These are phyloP conservation scores for Papilio xuthus DNA, from an alignment of 1,140 invertebrate species.

Conservation along the genomic window DNA sequence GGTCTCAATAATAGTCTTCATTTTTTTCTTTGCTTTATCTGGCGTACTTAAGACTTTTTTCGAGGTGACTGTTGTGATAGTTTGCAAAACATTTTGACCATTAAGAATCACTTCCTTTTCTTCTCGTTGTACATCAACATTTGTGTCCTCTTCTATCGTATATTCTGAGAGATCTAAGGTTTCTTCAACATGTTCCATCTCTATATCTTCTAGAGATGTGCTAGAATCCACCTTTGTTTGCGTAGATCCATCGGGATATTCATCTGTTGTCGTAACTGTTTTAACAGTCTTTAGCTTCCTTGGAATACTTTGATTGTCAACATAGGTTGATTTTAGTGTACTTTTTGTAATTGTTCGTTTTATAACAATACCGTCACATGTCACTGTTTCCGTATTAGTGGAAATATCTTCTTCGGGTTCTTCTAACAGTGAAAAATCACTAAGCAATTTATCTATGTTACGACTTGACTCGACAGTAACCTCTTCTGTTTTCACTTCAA, in stretches of 20 bases:
- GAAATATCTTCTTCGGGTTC: slow-evolving; percentile 69
- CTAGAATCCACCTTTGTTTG: slow-evolving; percentile 67
- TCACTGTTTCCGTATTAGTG: slow-evolving; percentile 62
- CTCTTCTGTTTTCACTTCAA: slow-evolving; percentile 77
- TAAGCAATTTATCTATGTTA: slow-evolving; percentile 69
- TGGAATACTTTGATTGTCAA: slow-evolving; percentile 58
- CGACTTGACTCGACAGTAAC: slow-evolving; percentile 55
- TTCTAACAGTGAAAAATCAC: slow-evolving; percentile 52
- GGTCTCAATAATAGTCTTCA: slow-evolving; percentile 75
- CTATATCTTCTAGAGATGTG: slow-evolving; percentile 63
- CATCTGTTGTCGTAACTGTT: slow-evolving; percentile 71
- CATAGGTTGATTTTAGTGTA: slow-evolving; percentile 69
- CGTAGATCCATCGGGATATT: slow-evolving; percentile 78
- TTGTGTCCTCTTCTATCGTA: slow-evolving; percentile 64
- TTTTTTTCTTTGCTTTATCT: slow-evolving; percentile 69
- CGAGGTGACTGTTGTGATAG: slow-evolving; percentile 72
- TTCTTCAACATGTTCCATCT: slow-evolving; percentile 53
- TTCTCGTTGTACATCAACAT: slow-evolving; percentile 61
- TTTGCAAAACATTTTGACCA: slow-evolving; percentile 68
- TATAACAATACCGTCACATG: slow-evolving; percentile 63
- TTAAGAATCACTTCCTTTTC: slow-evolving; percentile 63
- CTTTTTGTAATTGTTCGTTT: slow-evolving; percentile 67
- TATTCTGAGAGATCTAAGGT: slow-evolving; percentile 62
- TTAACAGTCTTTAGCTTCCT: slow-evolving; percentile 74
- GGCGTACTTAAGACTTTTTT: slow-evolving; percentile 67